phyloP scores from a whole-genome alignment of 2,113 vertebrate species.

The Girardinichthys multiradiatus region DNA sequence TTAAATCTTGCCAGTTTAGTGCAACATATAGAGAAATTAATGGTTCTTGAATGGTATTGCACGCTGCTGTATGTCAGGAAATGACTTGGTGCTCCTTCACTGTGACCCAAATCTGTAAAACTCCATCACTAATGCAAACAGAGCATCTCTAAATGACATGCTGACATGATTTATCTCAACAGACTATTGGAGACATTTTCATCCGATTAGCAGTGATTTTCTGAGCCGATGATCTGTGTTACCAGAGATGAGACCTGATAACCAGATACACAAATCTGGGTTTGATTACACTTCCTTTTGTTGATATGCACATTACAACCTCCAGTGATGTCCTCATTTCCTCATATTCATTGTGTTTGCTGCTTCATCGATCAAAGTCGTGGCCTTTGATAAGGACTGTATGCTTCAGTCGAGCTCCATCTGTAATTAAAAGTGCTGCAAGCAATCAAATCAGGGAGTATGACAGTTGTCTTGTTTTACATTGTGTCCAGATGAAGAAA shows the following conservation, averaged over 20 bases:
- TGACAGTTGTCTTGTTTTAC: conserved; percentile 29
- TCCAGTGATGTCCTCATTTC: conserved; percentile 31
- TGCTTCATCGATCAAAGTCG: conserved; percentile 48
- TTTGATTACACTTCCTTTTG: conserved; percentile 61
- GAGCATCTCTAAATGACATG: conserved; percentile 27
- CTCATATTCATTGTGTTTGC: conserved; percentile 29
- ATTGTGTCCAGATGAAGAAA: conserved; percentile 8
- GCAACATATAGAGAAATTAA: neutral
- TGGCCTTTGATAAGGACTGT: conserved; percentile 7
- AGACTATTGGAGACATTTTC: conserved; percentile 40
- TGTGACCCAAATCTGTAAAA: conserved; percentile 35
- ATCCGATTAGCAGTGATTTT: conserved; percentile 49
- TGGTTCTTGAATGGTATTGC: neutral
- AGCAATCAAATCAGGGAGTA: conserved; percentile 32
- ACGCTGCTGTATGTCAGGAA: neutral
- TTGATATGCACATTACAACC: conserved; percentile 28
- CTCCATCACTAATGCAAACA: conserved; percentile 7
- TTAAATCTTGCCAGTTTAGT: neutral
- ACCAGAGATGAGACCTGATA: conserved; percentile 48
- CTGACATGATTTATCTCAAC: conserved; percentile 44
- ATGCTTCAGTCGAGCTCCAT: conserved; percentile 14
- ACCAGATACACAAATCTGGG: conserved; percentile 34
- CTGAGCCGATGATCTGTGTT: conserved; percentile 34
- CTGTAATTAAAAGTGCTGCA: conserved; percentile 50
- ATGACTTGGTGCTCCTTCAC: conserved; percentile 5